Evolutionary conservation across 2,888 invertebrate genomes (phyloP).

Genomic region (Epistrophe eligans): DNA sequence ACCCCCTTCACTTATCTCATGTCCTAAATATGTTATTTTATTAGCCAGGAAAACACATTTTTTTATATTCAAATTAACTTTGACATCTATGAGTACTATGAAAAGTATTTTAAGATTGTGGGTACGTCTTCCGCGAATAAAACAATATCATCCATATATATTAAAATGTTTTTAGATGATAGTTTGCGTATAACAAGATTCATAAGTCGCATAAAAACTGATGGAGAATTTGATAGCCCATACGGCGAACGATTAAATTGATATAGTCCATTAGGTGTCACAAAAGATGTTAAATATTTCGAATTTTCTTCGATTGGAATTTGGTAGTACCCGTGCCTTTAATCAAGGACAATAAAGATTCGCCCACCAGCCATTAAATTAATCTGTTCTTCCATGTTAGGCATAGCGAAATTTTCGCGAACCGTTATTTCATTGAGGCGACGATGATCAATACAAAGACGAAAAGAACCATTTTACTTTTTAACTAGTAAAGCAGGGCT

Average conservation of each 20-base stretch:
- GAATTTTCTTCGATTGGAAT: too few relatives aligned
- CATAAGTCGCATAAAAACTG: slow-evolving; percentile 73
- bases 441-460: too few relatives aligned
- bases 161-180: slow-evolving; percentile 39
- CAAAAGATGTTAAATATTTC: too few relatives aligned
- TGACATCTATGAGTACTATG: too few relatives aligned
- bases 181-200: slow-evolving; percentile 8
- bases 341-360: not conserved
- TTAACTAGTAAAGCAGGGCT: slow-evolving; percentile 3
- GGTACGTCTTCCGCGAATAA: too few relatives aligned
- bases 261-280: too few relatives aligned
- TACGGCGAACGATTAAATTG: too few relatives aligned
- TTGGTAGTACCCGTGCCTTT: not conserved
- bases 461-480: too few relatives aligned
- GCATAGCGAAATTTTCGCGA: slow-evolving; percentile 14
- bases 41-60: not conserved
- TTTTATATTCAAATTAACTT: not conserved
- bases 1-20: not conserved
- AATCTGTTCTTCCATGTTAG: slow-evolving; percentile 27
- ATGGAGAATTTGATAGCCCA: slow-evolving; percentile 75
- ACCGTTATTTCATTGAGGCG: slow-evolving; percentile 11
- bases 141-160: slow-evolving; percentile 20
- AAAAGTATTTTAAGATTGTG: too few relatives aligned
- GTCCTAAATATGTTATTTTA: not conserved
- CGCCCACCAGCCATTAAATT: not conserved